Percentiles rank a stretch among this genome's conserved stretches.
Conservation (phyloP, 2,888 invertebrate genomes). For the Meteorus cinctellus region DNA sequence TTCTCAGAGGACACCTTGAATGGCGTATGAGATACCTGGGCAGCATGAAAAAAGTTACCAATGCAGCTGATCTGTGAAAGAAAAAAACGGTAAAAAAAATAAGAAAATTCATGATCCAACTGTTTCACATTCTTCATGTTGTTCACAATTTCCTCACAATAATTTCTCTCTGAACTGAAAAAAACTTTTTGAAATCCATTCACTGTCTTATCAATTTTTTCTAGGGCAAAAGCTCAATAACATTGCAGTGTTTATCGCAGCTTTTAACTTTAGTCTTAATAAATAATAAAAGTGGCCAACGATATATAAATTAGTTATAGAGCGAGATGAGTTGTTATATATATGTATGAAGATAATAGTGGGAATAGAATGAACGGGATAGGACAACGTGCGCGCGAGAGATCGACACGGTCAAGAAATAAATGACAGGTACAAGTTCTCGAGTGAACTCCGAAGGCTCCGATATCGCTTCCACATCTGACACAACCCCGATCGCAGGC, state of each 20-base stretch:
- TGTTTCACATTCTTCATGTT: background rate
- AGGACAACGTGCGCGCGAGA: slow-evolving; percentile 14
- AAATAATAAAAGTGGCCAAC: too few relatives aligned
- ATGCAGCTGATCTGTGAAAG: background rate
- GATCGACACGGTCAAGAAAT: slow-evolving; percentile 49
- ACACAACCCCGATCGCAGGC: slow-evolving; percentile 58
- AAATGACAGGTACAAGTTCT: slow-evolving; percentile 69
- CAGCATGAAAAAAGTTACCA: background rate
- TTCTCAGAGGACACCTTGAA: slow-evolving; percentile 25
- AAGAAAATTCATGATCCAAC: background rate
- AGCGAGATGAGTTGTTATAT: background rate
- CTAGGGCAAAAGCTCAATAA: too few relatives aligned
- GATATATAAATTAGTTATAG: background rate
- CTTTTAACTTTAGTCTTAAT: too few relatives aligned
- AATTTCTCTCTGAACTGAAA: too few relatives aligned
- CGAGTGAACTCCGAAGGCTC: slow-evolving; percentile 37
- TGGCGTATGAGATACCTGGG: slow-evolving; percentile 12
- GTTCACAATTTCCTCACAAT: too few relatives aligned
- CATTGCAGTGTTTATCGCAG: too few relatives aligned
- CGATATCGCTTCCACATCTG: slow-evolving; percentile 39
- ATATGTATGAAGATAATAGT: background rate
- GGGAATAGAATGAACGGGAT: slow-evolving; percentile 3
- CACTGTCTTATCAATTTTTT: too few relatives aligned
- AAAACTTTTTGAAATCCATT: too few relatives aligned
- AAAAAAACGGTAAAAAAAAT: background rate